Percentiles rank a stretch among this genome's conserved stretches.
Conservation (phyloP, 2,113 vertebrate genomes). For the Saguinus midas region DNA sequence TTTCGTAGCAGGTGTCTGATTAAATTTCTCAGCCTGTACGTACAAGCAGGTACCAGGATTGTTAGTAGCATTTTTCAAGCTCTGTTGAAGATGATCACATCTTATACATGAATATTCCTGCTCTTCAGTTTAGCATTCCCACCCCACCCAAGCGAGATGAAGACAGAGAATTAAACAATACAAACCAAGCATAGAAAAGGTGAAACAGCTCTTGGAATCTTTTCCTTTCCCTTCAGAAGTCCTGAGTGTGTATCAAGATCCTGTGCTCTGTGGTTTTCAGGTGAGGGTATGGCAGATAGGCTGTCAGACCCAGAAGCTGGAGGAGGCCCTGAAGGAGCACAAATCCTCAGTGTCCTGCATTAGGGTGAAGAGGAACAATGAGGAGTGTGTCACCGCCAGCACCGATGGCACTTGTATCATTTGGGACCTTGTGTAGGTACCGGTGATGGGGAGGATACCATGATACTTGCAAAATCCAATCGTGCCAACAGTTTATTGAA, state of each 20-base stretch:
- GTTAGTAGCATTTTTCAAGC: background rate
- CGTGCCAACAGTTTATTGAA: background rate
- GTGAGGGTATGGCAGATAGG: conserved; percentile 89
- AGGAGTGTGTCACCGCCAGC: conserved; percentile 90
- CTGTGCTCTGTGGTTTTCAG: conserved; percentile 73
- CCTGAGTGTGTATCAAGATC: background rate
- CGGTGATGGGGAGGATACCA: background rate
- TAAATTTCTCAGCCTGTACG: background rate
- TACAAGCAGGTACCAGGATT: background rate
- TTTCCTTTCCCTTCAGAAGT: background rate
- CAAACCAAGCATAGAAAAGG: background rate
- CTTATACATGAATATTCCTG: background rate
- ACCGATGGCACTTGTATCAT: conserved; percentile 91
- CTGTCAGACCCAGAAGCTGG: conserved; percentile 77
- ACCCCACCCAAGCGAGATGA: background rate
- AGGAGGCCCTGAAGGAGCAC: conserved; percentile 88
- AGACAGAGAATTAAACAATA: background rate
- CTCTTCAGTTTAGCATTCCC: background rate
- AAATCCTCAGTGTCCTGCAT: conserved; percentile 86
- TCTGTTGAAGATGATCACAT: background rate
- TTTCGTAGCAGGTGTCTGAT: background rate
- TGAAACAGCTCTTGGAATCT: background rate
- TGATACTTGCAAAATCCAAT: too few species aligned
- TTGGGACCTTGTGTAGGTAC: conserved; percentile 93
- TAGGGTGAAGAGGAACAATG: conserved; percentile 86